These are phyloP conservation scores for Pseudomyrmex cubaensis DNA, from an alignment of 1,140 invertebrate species.

Conservation along the genomic window DNA sequence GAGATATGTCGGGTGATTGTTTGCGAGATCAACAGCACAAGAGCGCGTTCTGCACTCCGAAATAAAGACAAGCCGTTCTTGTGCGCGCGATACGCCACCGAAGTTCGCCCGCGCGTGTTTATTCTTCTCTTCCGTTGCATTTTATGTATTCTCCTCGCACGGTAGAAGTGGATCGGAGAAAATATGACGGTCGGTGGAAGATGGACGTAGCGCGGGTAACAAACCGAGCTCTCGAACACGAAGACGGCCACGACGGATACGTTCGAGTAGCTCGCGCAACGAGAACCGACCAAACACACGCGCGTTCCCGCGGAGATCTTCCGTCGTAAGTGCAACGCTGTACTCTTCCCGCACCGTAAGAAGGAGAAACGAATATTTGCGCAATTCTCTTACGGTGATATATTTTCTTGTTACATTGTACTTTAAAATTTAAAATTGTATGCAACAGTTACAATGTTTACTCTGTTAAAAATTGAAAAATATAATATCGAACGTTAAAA, in stretches of 20 bases:
- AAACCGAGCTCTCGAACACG: conserved; percentile 46
- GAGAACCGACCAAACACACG: conserved; percentile 38
- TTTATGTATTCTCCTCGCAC: conserved; percentile 52
- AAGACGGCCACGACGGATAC: conserved; percentile 40
- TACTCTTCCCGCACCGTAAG: conserved; percentile 20
- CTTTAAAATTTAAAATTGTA: no score
- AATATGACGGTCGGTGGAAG: conserved; percentile 58
- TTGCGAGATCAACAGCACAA: conserved; percentile 20
- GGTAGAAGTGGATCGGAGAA: conserved; percentile 33
- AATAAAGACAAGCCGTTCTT: conserved; percentile 30
- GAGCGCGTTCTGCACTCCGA: neutral
- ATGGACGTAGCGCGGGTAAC: conserved; percentile 50
- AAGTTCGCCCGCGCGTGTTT: conserved; percentile 20
- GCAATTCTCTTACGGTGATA: neutral
- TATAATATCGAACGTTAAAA: no score
- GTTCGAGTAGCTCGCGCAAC: conserved; percentile 27
- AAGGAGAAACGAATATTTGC: conserved; percentile 15
- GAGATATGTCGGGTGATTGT: conserved; percentile 8
- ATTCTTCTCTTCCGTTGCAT: conserved; percentile 33
- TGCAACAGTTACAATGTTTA: no score
- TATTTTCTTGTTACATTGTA: neutral
- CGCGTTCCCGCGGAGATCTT: conserved; percentile 22
- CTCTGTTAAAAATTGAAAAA: no score
- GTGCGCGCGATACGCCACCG: neutral
- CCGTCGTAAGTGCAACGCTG: conserved; percentile 16